Conservation (phyloP, 2,888 invertebrate genomes). For the Fragum whitleyi region DNA sequence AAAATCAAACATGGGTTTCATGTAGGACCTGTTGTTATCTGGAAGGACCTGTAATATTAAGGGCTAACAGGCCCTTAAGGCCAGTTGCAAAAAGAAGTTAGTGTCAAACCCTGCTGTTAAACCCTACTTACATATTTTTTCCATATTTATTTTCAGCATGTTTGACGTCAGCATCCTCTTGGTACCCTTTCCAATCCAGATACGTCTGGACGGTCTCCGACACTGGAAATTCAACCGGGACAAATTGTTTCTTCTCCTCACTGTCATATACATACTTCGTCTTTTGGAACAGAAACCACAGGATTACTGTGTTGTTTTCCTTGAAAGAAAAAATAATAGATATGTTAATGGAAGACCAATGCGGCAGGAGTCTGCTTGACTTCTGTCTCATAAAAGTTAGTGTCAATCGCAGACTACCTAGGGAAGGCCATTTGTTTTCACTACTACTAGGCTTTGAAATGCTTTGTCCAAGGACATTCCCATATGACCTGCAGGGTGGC, state of each 20-base stretch:
- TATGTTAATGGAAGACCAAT: background rate
- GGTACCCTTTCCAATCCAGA: conserved; percentile 93
- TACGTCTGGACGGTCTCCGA: conserved; percentile 85
- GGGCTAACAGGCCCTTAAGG: too few species aligned
- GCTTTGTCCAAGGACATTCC: too few species aligned
- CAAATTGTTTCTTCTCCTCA: conserved; percentile 92
- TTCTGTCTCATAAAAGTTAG: too few species aligned
- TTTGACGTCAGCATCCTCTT: conserved; percentile 92
- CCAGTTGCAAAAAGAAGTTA: too few species aligned
- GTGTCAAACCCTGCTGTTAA: too few species aligned
- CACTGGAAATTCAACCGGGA: conserved; percentile 94
- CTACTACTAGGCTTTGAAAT: too few species aligned
- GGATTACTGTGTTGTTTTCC: conserved; percentile 78
- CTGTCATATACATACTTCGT: conserved; percentile 96
- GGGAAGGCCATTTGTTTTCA: too few species aligned
- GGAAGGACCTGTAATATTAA: too few species aligned
- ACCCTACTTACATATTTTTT: conserved; percentile 94
- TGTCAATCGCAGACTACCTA: too few species aligned
- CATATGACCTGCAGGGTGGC: too few species aligned
- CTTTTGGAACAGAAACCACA: conserved; percentile 99
- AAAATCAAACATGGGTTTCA: too few species aligned
- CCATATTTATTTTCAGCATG: conserved; percentile 94
- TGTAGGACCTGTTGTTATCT: too few species aligned
- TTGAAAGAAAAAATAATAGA: conserved; percentile 36
- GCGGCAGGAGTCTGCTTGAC: background rate